A percentile compares a stretch with the other conserved stretches of the same genome.
Conservation (phyloP, 2,888 invertebrate genomes). For the Xestia c-nigrum region DNA sequence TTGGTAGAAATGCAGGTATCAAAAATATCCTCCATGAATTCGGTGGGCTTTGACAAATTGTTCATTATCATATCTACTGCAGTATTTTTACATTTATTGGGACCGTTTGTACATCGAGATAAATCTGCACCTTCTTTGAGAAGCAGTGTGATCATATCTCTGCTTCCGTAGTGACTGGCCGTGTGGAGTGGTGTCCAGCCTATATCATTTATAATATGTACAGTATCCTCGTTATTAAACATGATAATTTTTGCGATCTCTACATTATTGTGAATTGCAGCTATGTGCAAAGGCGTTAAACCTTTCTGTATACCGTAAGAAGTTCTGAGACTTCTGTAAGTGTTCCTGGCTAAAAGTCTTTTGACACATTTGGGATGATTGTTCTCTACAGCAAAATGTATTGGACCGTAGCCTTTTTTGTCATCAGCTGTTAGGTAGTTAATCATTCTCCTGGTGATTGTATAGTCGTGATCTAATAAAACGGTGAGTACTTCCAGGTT, state of each 20-base stretch:
- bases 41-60: slow-evolving; percentile 83
- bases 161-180: slow-evolving; percentile 75
- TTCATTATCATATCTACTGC: slow-evolving; percentile 85
- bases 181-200: slow-evolving; percentile 74
- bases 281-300: slow-evolving; percentile 80
- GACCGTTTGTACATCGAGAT: slow-evolving; percentile 42
- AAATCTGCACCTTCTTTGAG: slow-evolving; percentile 79
- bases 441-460: slow-evolving; percentile 70
- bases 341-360: slow-evolving; percentile 65
- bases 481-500: slow-evolving; percentile 86
- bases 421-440: slow-evolving; percentile 70
- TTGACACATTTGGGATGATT: slow-evolving; percentile 74
- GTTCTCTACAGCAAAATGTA: slow-evolving; percentile 68
- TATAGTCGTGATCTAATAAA: slow-evolving; percentile 82
- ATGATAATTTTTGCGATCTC: slow-evolving; percentile 77
- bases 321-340: slow-evolving; percentile 59
- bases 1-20: slow-evolving; percentile 84
- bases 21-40: slow-evolving; percentile 84
- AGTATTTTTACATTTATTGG: slow-evolving; percentile 67
- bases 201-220: slow-evolving; percentile 59
- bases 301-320: slow-evolving; percentile 64
- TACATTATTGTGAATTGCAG: slow-evolving; percentile 77
- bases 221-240: slow-evolving; percentile 75
- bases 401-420: slow-evolving; percentile 63
- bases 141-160: slow-evolving; percentile 84